phyloP scores from a whole-genome alignment of 1,140 invertebrate genomes.

The Trichomalopsis sarcophagae region DNA sequence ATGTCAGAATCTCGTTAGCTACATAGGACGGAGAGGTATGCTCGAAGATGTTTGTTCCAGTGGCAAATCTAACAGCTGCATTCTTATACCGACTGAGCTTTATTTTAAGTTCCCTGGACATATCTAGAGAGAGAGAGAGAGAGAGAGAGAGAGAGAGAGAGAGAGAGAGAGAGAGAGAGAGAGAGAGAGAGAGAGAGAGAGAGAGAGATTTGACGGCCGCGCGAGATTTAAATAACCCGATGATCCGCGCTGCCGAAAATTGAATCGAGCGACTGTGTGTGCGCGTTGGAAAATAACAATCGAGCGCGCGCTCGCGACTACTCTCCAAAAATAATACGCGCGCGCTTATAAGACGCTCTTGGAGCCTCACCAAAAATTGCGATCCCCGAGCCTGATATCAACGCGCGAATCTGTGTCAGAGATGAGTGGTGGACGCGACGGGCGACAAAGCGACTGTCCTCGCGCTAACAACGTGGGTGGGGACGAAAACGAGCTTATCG shows the following conservation, averaged over 20 bases:
- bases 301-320: too few species aligned
- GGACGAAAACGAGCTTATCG: neutral
- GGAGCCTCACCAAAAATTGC: conserved; percentile 35
- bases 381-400: conserved; percentile 27
- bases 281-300: neutral
- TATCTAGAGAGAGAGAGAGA: too few species aligned
- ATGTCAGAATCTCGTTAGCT: too few species aligned
- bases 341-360: conserved; percentile 37
- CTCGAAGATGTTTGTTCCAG: too few species aligned
- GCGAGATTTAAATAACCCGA: neutral
- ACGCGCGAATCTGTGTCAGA: conserved; percentile 32
- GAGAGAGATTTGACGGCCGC: neutral
- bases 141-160: too few species aligned
- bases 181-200: neutral
- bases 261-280: neutral
- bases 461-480: too few species aligned
- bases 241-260: neutral
- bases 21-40: too few species aligned
- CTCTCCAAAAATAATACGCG: conserved; percentile 23
- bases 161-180: too few species aligned
- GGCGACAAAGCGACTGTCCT: neutral
- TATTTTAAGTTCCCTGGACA: too few species aligned
- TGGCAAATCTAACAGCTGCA: too few species aligned
- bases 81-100: too few species aligned
- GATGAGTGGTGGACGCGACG: too few species aligned